These are phyloP conservation scores for Agrilus cyanescens DNA, from an alignment of 2,888 invertebrate genomes.

Conservation along the genomic window DNA sequence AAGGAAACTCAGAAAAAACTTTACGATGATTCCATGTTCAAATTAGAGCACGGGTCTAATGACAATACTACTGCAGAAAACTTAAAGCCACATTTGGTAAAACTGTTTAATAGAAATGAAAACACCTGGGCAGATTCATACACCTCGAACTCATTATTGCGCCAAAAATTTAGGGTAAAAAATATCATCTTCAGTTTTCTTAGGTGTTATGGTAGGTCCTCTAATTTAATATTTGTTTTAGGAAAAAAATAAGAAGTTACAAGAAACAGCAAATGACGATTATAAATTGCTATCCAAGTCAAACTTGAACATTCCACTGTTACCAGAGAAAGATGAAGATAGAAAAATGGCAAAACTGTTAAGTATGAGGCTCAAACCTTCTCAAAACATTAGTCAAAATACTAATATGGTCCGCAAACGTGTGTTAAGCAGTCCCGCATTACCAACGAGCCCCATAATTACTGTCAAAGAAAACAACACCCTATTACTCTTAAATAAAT, in stretches of 20 bases:
- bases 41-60: slow-evolving; percentile 81
- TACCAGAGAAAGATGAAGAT: slow-evolving; percentile 74
- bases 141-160: slow-evolving; percentile 72
- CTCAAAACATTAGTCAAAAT: slow-evolving; percentile 47
- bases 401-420: slow-evolving; percentile 25
- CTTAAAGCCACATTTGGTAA: slow-evolving; percentile 60
- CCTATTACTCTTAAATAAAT: slow-evolving; percentile 22
- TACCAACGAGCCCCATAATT: slow-evolving; percentile 29
- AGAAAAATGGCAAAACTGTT: slow-evolving; percentile 66
- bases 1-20: slow-evolving; percentile 80
- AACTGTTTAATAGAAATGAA: slow-evolving; percentile 67
- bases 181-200: neutral
- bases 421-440: slow-evolving; percentile 28
- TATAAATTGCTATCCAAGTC: slow-evolving; percentile 58
- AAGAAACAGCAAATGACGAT: slow-evolving; percentile 55
- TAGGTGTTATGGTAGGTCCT: neutral
- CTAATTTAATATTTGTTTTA: slow-evolving; percentile 27
- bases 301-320: slow-evolving; percentile 63
- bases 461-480: slow-evolving; percentile 28
- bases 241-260: slow-evolving; percentile 64
- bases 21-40: slow-evolving; percentile 96
- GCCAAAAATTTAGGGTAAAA: slow-evolving; percentile 74
- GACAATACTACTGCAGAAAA: slow-evolving; percentile 61
- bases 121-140: slow-evolving; percentile 87
- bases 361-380: slow-evolving; percentile 52